Evolutionary conservation across 2,797 vertebrate species (phyloP), one percentile per base, ranked within the genome.

Genomic region (Sylvia borin): DNA sequence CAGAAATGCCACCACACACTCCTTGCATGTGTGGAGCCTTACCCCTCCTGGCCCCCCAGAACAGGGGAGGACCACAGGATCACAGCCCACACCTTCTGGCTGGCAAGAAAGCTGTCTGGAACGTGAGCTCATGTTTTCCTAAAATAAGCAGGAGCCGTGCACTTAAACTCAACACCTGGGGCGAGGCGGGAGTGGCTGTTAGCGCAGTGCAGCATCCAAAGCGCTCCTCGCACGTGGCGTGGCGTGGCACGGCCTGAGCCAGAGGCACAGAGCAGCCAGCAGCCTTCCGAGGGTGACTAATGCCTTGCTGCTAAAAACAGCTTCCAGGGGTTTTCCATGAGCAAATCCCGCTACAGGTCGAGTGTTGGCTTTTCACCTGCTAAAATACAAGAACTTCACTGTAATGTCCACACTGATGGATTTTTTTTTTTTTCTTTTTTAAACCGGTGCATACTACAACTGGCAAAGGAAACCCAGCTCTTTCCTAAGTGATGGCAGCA

Each of bases 321-420:
- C 93, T 96, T 90, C 91, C 90, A 92, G 31, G 65, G 72, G 61
- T 96, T 97, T 97, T 97, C 95, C 93, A 94, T 94, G 65, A 97
- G 85, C 83, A 92, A 87, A 95, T 57, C 73, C 92, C 55, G 18
- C 93, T 74, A 19, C 83, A 76, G 90, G 60, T 55, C 8, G 10
- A 71, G 73, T 14, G 25, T 7, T 85, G 67, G 55, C 68, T 93
- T 94, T 85, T 92, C 95, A 96, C 93, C 89, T 93, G 92, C 78
- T 95, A 48, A 74, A 76, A 79, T 47, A 81, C 4, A 93, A 95
- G 90, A 85, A 54, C 83, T 85, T 84, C 11, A 61, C 90, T 97
- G 82, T 94, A 84, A 78, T 0, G 6, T 86, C 67, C 45, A 10
- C 60, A 18, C 34, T 0, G 1, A 34, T 18, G 51, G 58, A 25